Evolutionary conservation across 2,113 vertebrate species (phyloP), one percentile per base, ranked within the genome.

Genomic region (Seriola quinqueradiata): DNA sequence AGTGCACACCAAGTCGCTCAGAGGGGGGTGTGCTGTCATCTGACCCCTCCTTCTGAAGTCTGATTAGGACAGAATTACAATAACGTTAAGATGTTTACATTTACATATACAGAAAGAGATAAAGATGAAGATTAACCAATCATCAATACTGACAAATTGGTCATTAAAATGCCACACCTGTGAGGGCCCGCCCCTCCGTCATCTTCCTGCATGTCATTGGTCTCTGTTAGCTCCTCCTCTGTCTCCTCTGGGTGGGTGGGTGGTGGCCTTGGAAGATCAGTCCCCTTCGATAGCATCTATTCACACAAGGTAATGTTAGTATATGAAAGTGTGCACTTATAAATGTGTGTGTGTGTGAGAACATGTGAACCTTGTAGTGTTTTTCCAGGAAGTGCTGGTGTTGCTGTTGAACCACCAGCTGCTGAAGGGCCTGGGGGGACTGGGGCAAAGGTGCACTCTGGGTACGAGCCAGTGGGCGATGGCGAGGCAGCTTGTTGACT

Each of bases 331-430:
- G 52, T 36, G 21, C 8, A 11, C n/a, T 13, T 11, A 1, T 65
- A 25, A 23, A 40, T 9, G 40, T 63, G 17, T 63, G 17, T 57
- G n/a, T 66, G 73, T 46, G 17, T 36, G 63, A 4, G 4, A 4
- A 13, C 6, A 2, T 13, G 59, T 50, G 9, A 44, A 91, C 87
- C 87, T 92, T 93, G 85, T 94, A 90, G 84, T 97, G 97, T 89
- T 97, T 97, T 92, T 98, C 97, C 66, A 98, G 94, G 92, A 98
- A 98, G 78, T 97, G 97, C 86, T 97, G 96, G 88, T 98, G 97
- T 80, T 97, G 97, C 91, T 98, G 97, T 81, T 98, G 97, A 90
- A 97, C 96, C 79, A 97, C 97, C 48, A 98, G 95, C 89, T 98
- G 97, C 94, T 98, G 97, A 84, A 98, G 93, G n/a, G 97, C 96